phyloP scores from a whole-genome alignment of 2,888 invertebrate genomes.

The Pristionchus maxplancki region DNA sequence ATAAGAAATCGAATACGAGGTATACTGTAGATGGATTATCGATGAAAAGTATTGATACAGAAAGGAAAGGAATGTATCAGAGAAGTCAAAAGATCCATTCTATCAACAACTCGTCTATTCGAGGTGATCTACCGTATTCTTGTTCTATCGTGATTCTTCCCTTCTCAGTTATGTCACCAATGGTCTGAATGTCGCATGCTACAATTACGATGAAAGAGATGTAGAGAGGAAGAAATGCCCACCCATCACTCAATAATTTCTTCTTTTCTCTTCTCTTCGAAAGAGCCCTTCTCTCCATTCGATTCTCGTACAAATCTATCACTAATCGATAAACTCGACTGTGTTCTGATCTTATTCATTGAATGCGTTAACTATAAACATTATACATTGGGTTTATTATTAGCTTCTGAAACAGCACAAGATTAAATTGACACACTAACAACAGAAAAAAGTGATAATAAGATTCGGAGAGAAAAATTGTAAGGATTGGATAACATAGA shows the following conservation, averaged over 20 bases:
- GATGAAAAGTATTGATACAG: not conserved
- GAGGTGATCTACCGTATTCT: constrained; percentile 14
- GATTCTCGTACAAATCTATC: constrained; percentile 47
- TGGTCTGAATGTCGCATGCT: constrained; percentile 7
- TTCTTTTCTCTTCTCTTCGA: not conserved
- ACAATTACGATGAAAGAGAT: not conserved
- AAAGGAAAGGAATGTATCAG: not conserved
- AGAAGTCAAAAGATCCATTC: not conserved
- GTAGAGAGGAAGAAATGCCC: not conserved
- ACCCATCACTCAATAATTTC: not conserved
- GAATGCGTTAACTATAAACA: not conserved
- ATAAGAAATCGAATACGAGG: constrained; percentile 17
- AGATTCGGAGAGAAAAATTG: too few species aligned
- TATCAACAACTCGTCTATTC: constrained; percentile 25
- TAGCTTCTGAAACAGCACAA: too few species aligned
- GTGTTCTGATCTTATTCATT: not conserved
- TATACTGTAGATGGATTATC: not conserved
- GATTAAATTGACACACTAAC: not conserved
- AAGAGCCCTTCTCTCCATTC: not conserved
- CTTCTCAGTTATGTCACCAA: not conserved
- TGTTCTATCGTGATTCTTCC: not conserved
- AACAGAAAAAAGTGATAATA: too few species aligned
- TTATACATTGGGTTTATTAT: not conserved
- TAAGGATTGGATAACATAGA: too few species aligned
- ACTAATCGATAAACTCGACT: constrained; percentile 44